phyloP scores from a whole-genome alignment of 2,888 invertebrate species.

The Trachelus tabidus region DNA sequence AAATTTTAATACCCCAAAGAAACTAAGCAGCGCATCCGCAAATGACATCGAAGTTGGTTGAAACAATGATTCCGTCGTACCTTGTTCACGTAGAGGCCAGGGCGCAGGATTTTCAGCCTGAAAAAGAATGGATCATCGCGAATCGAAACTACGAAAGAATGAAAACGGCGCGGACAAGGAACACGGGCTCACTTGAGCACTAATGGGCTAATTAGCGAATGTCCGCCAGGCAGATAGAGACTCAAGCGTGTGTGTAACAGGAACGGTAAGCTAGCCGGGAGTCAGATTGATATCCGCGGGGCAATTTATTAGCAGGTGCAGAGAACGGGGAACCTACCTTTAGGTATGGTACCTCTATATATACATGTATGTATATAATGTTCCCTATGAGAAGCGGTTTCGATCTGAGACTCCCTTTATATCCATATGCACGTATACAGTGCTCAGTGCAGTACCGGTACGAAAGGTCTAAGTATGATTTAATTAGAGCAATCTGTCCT shows the following conservation, averaged over 20 bases:
- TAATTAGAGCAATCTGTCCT: slow-evolving; percentile 41
- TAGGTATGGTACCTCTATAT: not conserved
- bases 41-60: too few species aligned
- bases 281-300: slow-evolving; percentile 16
- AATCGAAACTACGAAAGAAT: not conserved
- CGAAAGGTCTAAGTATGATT: slow-evolving; percentile 41
- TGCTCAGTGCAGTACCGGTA: slow-evolving; percentile 14
- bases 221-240: not conserved
- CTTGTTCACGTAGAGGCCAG: too few species aligned
- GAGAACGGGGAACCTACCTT: slow-evolving; percentile 1
- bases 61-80: too few species aligned
- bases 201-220: slow-evolving; percentile 1
- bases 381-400: too few species aligned
- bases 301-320: slow-evolving; percentile 18
- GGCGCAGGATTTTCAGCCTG: not conserved
- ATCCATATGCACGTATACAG: slow-evolving; percentile 8
- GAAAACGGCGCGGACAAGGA: not conserved
- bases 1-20: too few species aligned
- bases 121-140: not conserved
- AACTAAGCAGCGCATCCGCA: too few species aligned
- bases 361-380: not conserved
- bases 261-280: not conserved
- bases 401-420: too few species aligned
- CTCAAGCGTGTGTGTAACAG: not conserved
- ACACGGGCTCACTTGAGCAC: not conserved